phyloP scores from a whole-genome alignment of 2,113 vertebrate species.

The Isichthys henryi region DNA sequence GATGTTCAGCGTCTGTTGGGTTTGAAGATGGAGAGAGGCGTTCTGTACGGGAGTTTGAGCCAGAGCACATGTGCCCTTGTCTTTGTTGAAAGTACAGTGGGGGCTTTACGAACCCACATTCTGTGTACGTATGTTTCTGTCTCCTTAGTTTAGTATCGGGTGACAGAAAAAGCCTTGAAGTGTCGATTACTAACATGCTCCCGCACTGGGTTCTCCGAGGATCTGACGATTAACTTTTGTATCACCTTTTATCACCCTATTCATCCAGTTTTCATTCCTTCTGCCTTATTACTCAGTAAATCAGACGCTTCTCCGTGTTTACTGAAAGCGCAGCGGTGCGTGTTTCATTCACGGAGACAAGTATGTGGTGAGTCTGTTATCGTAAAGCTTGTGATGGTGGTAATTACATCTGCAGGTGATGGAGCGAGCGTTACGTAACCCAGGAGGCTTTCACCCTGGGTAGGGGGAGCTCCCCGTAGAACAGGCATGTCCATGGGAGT shows the following conservation, averaged over 20 bases:
- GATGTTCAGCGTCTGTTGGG: neutral
- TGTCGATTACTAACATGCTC: neutral
- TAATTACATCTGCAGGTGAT: conserved; percentile 12
- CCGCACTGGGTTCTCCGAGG: neutral
- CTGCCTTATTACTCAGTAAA: neutral
- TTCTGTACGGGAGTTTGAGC: neutral
- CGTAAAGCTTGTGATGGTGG: neutral
- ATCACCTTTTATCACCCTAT: neutral
- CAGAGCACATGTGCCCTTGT: neutral
- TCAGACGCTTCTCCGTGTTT: neutral
- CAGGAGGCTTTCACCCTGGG: neutral
- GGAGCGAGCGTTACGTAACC: neutral
- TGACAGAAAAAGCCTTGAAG: neutral
- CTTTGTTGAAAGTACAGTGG: neutral
- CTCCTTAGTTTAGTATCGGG: neutral
- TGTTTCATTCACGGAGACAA: neutral
- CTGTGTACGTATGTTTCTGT: neutral
- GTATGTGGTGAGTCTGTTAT: neutral
- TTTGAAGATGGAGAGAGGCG: neutral
- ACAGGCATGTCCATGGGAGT: neutral
- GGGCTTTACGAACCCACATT: neutral
- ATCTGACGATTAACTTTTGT: neutral
- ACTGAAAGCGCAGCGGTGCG: neutral
- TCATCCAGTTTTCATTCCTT: neutral
- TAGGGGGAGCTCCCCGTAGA: neutral